These are phyloP conservation scores for Dinomys branickii DNA, from an alignment of 2,113 vertebrate species.

Conservation along the genomic window DNA sequence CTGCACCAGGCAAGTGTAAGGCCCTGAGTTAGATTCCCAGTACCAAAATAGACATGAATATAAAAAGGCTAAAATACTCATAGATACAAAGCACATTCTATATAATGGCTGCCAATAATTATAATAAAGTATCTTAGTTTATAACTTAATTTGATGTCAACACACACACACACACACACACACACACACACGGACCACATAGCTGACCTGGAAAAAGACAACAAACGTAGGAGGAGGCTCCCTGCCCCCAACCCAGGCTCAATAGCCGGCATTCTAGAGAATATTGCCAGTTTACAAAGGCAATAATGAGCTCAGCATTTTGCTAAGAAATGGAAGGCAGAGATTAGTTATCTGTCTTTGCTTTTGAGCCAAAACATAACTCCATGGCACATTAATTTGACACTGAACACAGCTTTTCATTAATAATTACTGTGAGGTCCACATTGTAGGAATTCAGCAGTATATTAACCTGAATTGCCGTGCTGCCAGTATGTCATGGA, in stretches of 20 bases:
- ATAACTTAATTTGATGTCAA: not conserved
- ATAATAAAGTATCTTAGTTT: not conserved
- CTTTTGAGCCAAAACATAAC: slow-evolving; percentile 34
- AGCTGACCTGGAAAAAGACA: not conserved
- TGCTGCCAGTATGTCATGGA: not conserved
- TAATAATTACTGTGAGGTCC: not conserved
- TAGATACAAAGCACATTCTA: not conserved
- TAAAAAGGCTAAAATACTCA: rapidly evolving
- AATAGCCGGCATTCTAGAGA: not conserved
- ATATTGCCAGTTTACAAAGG: not conserved
- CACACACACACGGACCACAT: not conserved
- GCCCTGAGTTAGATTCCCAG: too few species aligned
- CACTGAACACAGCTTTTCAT: slow-evolving; percentile 26
- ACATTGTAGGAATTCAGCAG: not conserved
- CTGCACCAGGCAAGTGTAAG: too few species aligned
- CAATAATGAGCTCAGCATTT: slow-evolving; percentile 28
- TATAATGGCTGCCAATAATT: not conserved
- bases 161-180: not conserved
- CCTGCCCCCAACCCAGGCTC: not conserved
- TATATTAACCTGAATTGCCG: not conserved
- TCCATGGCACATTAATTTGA: slow-evolving; percentile 50
- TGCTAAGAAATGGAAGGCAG: not conserved
- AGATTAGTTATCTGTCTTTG: slow-evolving; percentile 26
- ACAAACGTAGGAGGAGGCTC: not conserved
- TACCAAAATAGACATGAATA: too few species aligned